Conservation (phyloP, 2,113 vertebrate species). For the Peromyscus leucopus region DNA sequence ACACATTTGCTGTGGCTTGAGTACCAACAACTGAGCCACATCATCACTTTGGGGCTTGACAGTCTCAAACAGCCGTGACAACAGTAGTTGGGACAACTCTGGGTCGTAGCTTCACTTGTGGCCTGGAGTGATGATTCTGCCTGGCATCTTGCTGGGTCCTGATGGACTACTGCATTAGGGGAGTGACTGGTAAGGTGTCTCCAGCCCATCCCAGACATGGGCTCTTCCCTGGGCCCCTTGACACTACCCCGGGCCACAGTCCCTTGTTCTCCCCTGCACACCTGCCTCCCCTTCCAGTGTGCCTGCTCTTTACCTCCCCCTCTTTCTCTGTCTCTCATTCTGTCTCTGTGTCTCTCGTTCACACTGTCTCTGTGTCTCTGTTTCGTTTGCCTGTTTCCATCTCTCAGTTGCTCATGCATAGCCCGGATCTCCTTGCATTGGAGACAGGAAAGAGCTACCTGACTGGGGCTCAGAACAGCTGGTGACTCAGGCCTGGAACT, state of each 20-base stretch:
- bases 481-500: background rate
- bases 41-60: too few relatives aligned
- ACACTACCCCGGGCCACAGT: background rate
- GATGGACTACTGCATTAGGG: background rate
- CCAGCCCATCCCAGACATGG: background rate
- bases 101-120: fast-evolving
- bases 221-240: background rate
- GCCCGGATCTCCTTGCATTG: background rate
- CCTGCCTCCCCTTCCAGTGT: too few relatives aligned
- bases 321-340: background rate
- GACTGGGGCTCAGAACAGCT: background rate
- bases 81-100: background rate
- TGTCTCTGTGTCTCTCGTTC: background rate
- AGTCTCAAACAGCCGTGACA: background rate
- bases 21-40: background rate
- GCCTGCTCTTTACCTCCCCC: background rate
- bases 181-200: background rate
- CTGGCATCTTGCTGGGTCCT: background rate
- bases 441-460: background rate
- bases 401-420: background rate
- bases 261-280: background rate
- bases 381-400: background rate
- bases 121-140: too few relatives aligned
- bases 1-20: background rate
- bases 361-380: background rate